A percentile compares a stretch with the other conserved stretches of the same genome.
These are phyloP conservation scores for Phania funesta DNA, from an alignment of 2,888 invertebrate genomes.

Conservation along the genomic window DNA sequence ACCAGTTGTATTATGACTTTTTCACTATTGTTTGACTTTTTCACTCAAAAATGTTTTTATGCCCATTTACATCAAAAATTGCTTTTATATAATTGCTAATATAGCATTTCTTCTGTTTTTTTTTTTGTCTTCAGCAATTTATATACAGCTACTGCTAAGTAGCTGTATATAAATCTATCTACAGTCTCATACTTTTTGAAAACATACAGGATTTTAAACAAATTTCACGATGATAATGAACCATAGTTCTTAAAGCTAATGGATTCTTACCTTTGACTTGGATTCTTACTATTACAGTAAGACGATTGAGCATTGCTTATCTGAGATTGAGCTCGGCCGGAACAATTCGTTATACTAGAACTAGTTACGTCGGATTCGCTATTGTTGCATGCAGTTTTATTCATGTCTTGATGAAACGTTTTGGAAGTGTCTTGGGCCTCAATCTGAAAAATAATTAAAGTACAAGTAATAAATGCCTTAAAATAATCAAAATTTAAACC, in stretches of 20 bases:
- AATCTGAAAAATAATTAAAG: conserved; percentile 69
- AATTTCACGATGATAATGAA: neutral
- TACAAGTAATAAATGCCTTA: neutral
- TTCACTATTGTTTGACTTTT: too few relatives aligned
- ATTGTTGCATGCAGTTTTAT: conserved; percentile 73
- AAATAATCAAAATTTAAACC: too few relatives aligned
- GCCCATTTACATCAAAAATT: too few relatives aligned
- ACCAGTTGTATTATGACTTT: too few relatives aligned
- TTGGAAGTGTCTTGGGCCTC: conserved; percentile 70
- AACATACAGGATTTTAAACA: neutral
- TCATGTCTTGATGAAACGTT: conserved; percentile 74
- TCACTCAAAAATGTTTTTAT: too few relatives aligned
- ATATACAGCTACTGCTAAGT: too few relatives aligned
- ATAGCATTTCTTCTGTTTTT: too few relatives aligned
- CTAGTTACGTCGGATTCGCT: conserved; percentile 77
- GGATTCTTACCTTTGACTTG: conserved; percentile 84
- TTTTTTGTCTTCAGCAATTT: too few relatives aligned
- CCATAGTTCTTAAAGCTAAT: neutral
- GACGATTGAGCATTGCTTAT: conserved; percentile 86
- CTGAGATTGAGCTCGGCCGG: conserved; percentile 79
- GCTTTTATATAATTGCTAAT: too few relatives aligned
- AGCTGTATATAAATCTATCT: too few relatives aligned
- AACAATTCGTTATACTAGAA: conserved; percentile 77
- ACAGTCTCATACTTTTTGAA: neutral
- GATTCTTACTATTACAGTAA: conserved; percentile 84